Evolutionary conservation across 2,797 vertebrate genomes (phyloP), one percentile per base, ranked within the genome.

Genomic region (Epinephelus malabaricus): DNA sequence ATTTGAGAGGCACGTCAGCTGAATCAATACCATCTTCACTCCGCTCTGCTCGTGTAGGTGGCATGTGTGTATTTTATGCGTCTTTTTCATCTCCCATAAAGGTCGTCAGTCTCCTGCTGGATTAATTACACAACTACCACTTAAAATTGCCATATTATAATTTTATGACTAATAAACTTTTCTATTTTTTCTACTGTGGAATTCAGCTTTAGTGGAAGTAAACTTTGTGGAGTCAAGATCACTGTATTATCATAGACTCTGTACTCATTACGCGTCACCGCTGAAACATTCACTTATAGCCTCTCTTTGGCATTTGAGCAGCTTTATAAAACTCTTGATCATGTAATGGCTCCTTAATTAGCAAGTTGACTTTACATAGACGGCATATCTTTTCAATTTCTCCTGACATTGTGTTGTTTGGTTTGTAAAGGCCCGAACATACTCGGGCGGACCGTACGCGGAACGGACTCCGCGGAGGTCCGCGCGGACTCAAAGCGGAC

Each of bases 41-140:
- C 13, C 45, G 51, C 43, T 61, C 21, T 4, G 15, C 54, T 54
- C 34, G 50, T 69, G 76, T 66, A 71, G 80, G 84, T 72, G 73
- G 75, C 53, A 60, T 69, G 40, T 73, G 50, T 61, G 72, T 49
- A 68, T 69, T 72, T 64, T 47, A 27, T 60, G 15, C 1, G 1
- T 54, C 38, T 38, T 82, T 78, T 85, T 80, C 51, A 83, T 82
- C 76, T 79, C 53, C n/a, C 40, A 55, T 73, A 83, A 85, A 88
- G 82, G 84, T 83, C 46, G 8, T n/a, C 68, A 17, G 54, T 58
- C 53, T 78, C 19, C 27, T 21, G 30, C 7, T 38, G 50, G 51
- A 47, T 59, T 64, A 27, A 60, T 67, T 3, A 10, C 51, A 79
- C 23, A 47, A 43, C 50, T 6, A 45, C 10, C 12, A 2, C 25